Evolutionary conservation across 2,797 vertebrate species (phyloP).

Genomic region (Pristis pectinata): DNA sequence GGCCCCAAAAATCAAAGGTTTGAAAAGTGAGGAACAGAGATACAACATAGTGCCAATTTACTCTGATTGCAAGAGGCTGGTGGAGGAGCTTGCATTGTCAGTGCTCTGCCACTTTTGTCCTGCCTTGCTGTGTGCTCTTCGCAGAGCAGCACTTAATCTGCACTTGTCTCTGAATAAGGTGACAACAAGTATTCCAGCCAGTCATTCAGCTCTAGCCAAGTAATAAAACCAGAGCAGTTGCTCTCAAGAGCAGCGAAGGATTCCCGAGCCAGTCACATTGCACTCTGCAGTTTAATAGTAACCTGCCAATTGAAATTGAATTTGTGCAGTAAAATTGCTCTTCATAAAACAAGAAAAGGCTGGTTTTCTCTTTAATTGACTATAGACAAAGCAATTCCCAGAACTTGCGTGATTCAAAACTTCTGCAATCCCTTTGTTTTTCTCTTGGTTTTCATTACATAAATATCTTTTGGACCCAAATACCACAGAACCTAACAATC

Average conservation of each 20-base stretch:
- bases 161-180: neutral
- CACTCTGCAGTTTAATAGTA: neutral
- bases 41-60: neutral
- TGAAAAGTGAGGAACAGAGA: neutral
- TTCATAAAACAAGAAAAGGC: neutral
- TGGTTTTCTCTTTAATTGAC: neutral
- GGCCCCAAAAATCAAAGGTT: neutral
- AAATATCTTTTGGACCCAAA: neutral
- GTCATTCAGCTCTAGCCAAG: neutral
- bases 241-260: neutral
- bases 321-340: neutral
- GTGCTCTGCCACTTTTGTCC: neutral
- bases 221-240: neutral
- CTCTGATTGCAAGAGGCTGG: neutral
- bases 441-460: neutral
- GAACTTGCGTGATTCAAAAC: neutral
- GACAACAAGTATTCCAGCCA: neutral
- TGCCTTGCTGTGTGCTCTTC: neutral
- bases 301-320: neutral
- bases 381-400: neutral
- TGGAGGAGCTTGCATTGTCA: neutral
- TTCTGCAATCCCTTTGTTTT: neutral
- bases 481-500: too few species aligned
- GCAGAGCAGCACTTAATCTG: neutral
- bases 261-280: neutral